phyloP scores from a whole-genome alignment of 2,888 invertebrate species.

The Tholera decimalis region DNA sequence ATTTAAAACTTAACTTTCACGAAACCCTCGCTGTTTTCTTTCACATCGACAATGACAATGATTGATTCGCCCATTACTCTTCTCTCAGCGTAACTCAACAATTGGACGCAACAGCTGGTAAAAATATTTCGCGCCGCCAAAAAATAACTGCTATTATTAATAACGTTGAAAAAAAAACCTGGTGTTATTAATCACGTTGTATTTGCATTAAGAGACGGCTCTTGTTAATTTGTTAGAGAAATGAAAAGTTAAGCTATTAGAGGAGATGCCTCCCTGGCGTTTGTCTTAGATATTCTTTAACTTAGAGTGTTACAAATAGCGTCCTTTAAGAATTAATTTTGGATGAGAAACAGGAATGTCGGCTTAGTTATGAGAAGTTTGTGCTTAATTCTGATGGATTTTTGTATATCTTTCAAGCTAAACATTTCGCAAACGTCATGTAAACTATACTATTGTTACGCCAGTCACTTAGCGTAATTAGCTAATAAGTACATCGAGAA shows the following conservation, averaged over 20 bases:
- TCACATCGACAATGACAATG: constrained; percentile 45
- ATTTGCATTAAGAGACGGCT: constrained; percentile 80
- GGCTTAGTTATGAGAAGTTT: neutral
- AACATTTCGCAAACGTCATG: no score
- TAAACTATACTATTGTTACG: no score
- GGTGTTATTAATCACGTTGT: constrained; percentile 83
- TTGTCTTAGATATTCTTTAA: constrained; percentile 78
- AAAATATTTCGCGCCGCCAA: constrained; percentile 39
- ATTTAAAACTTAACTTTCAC: constrained; percentile 8
- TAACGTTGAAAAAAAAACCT: constrained; percentile 78
- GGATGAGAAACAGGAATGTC: constrained; percentile 26
- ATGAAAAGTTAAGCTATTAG: constrained; percentile 91
- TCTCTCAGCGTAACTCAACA: constrained; percentile 43
- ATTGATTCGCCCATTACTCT: constrained; percentile 46
- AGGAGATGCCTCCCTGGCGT: constrained; percentile 71
- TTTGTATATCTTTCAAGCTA: neutral
- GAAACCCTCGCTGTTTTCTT: constrained; percentile 5
- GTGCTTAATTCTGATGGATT: neutral
- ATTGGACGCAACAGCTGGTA: constrained; percentile 50
- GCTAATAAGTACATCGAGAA: no score
- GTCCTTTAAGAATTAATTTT: constrained; percentile 87
- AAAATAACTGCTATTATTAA: constrained; percentile 78
- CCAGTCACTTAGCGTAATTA: no score
- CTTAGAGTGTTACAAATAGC: constrained; percentile 74
- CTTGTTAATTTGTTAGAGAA: constrained; percentile 88